These are phyloP conservation scores for Ophion ventricosus DNA, from an alignment of 2,888 invertebrate species.

Conservation along the genomic window DNA sequence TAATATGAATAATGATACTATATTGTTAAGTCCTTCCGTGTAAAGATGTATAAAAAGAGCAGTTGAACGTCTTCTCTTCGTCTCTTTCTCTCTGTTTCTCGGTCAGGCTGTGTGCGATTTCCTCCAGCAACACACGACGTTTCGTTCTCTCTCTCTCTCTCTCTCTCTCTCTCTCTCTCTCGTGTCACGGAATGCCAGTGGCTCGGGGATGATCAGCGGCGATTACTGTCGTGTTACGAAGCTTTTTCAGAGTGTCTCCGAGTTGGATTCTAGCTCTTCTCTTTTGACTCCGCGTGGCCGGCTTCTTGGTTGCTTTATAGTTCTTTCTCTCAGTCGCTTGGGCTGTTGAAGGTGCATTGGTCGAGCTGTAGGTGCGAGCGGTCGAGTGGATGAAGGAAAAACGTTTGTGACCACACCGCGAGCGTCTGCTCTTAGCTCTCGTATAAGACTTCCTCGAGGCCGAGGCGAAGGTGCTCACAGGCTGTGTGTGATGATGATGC, in stretches of 20 bases:
- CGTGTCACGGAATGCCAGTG: conserved; percentile 67
- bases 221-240: conserved; percentile 76
- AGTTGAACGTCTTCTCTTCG: conserved; percentile 52
- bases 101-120: too few relatives aligned
- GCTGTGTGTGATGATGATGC: conserved; percentile 36
- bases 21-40: conserved; percentile 57
- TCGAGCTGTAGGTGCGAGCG: conserved; percentile 11
- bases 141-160: conserved; percentile 23
- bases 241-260: conserved; percentile 64
- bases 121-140: neutral
- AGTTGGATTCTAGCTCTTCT: conserved; percentile 12
- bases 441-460: conserved; percentile 15
- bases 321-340: conserved; percentile 15
- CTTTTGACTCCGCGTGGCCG: conserved; percentile 34
- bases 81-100: neutral
- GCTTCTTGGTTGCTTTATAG: conserved; percentile 12
- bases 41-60: conserved; percentile 61
- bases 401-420: conserved; percentile 42
- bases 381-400: conserved; percentile 23
- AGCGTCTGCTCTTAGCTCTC: conserved; percentile 28
- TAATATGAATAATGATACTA: conserved; percentile 51
- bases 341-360: neutral
- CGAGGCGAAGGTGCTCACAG: neutral
- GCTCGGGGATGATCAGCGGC: conserved; percentile 74
- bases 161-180: conserved; percentile 48